Evolutionary conservation across 2,888 invertebrate genomes (phyloP).

Genomic region (Eristalis pertinax): DNA sequence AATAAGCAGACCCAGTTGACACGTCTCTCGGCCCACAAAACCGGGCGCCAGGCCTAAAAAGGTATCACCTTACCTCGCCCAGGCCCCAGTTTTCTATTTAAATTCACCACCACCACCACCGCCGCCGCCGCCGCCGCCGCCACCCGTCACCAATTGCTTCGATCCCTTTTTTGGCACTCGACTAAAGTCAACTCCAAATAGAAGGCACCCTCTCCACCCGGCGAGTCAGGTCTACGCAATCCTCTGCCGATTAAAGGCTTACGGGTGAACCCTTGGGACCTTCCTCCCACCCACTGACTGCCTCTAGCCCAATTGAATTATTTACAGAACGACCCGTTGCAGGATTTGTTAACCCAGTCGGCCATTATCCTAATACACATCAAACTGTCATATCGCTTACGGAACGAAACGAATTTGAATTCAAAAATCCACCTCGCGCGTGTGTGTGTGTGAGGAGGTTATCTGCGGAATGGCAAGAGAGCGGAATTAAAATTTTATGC

Average conservation of each 20-base stretch:
- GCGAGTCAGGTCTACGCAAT: not conserved
- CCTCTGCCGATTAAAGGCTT: not conserved
- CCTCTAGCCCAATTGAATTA: conserved; percentile 18
- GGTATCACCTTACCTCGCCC: not conserved
- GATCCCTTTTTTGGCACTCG: not conserved
- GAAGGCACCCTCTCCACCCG: not conserved
- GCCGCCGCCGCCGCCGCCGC: not conserved
- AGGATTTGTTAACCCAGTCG: conserved; percentile 17
- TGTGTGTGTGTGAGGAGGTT: not conserved
- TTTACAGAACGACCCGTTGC: conserved; percentile 25
- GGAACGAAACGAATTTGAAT: conserved; percentile 21
- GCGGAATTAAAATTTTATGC: conserved; percentile 53
- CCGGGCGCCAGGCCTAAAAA: not conserved
- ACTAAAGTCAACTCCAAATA: not conserved
- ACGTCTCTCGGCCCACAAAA: not conserved
- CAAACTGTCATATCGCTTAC: conserved; percentile 14
- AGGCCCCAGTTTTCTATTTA: not conserved
- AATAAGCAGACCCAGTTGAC: not conserved
- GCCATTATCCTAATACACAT: conserved; percentile 24
- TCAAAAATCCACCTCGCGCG: conserved; percentile 2
- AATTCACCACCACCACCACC: not conserved
- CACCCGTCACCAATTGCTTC: not conserved
- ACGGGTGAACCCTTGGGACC: not conserved
- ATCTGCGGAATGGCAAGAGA: conserved; percentile 21
- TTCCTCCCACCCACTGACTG: not conserved